Evolutionary conservation across 2,888 invertebrate genomes (phyloP).

Genomic region (Leptopilina myrica): DNA sequence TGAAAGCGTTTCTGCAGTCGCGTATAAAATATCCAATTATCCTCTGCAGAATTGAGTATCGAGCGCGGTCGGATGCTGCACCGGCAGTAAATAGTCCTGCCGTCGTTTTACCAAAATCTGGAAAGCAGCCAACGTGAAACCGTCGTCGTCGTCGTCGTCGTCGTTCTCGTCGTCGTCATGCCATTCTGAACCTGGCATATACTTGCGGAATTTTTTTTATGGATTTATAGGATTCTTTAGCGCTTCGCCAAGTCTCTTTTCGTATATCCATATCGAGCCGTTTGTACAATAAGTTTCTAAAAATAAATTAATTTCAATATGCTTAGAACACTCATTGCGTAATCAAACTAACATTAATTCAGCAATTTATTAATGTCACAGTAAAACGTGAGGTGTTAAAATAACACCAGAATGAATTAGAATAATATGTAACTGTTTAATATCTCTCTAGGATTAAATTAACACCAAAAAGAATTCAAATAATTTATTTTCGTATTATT

Average conservation of each 20-base stretch:
- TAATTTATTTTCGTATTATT: too few species aligned
- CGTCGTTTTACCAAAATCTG: conserved; percentile 48
- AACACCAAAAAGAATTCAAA: too few species aligned
- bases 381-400: too few species aligned
- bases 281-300: background rate
- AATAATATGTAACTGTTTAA: too few species aligned
- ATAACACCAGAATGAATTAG: too few species aligned
- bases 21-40: conserved; percentile 54
- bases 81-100: conserved; percentile 34
- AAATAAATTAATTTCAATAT: background rate
- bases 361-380: too few species aligned
- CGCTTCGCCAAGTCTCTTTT: conserved; percentile 49
- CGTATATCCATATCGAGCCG: conserved; percentile 49
- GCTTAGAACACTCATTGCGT: too few species aligned
- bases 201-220: conserved; percentile 52
- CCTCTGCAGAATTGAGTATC: conserved; percentile 48
- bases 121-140: conserved; percentile 50
- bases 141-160: conserved; percentile 49
- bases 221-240: conserved; percentile 52
- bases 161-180: conserved; percentile 52
- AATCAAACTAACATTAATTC: too few species aligned
- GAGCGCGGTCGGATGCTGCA: conserved; percentile 35
- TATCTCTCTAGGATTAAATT: too few species aligned
- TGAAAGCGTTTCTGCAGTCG: conserved; percentile 43
- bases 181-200: conserved; percentile 48